Base-by-base conservation (phyloP, 2,888 invertebrate genomes). In the Hecatera dysodea region DNA sequence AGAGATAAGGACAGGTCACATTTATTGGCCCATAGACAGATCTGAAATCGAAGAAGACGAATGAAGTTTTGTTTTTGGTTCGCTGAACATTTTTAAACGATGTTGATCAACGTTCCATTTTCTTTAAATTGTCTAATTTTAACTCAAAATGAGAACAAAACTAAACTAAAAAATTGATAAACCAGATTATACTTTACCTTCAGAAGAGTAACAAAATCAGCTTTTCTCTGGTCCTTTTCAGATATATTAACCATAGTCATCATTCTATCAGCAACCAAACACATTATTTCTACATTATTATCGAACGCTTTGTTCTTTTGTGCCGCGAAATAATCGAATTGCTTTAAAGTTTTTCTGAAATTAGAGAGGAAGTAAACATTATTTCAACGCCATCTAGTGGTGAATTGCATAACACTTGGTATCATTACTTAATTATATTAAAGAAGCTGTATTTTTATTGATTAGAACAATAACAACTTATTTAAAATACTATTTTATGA, bases 1-100 rank as follows among this genome's bases (percentile, higher is more conserved):
- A 96, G 96, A 0, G 98, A 97, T 56, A 99, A 94, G 0, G 99
- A 99, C 62, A 99, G 93, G 94, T 99, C 99, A 90, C 98, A 98
- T 89, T 98, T 98, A 93, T 99, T 99, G 0, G 99, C 98, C 99
- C 99, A 99, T 17, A 99, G 95, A 88, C 98, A 97, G 19, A 98
- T 89, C 97, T 98, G 91, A 1, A 90, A 36, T 17, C 11, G 33
- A 65, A 36, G 33, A n/a, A 24, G 17, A 19, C 19, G 3, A n/a
- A n/a, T n/a, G n/a, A n/a, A n/a, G n/a, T n/a, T n/a, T n/a, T n/a
- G n/a, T n/a, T n/a, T n/a, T n/a, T n/a, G n/a, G n/a, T n/a, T n/a
- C n/a, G n/a, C n/a, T n/a, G n/a, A n/a, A n/a, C n/a, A n/a, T n/a
- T n/a, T n/a, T n/a, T n/a, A n/a, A n/a, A n/a, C n/a, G n/a, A n/a